Base-by-base conservation (phyloP, 37 sponge, comb jelly and placozoan genomes). In the Spongia lamella region DNA sequence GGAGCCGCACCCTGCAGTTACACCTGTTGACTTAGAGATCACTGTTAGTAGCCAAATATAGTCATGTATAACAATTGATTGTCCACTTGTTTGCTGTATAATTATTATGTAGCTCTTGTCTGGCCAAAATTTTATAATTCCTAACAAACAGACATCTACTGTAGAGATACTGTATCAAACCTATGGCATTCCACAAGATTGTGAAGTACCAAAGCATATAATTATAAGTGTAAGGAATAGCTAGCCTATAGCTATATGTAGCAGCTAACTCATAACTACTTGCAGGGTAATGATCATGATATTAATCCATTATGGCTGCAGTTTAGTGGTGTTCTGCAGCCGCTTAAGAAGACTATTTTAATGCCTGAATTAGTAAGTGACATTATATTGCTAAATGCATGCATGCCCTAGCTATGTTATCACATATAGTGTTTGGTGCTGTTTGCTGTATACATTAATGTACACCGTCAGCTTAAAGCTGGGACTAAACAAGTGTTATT, bases 141-240 rank as follows among this genome's bases (percentile, higher is more conserved):
- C 55, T 70, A 68, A 69, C 56, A 87, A 77, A 36, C 76, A 70
- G 56, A 70, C 77, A 40, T 22, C 53, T 20, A 27, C 7, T 34
- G 5, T 80, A 37, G 56, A 71, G 14, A 83, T 87, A 17, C 81
- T 77, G 27, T 77, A 81, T 7, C 65, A 66, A 5, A 71, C 72
- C 0, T 81, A 70, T 70, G 88, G 88, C 22, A 81, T 87, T 37
- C 56, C 55, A 17, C 49, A 70, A 26, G 88, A 87, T 66, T 53
- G 17, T 26, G 63, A 21, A 16, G 34, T 20, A 22, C 75, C 63
- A 70, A 38, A 34, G 7, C 68, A 15, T 26, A 58, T 11, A 7
- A 11, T 22, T 26, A 58, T 9, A 9, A 43, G 47, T 43, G 47
- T 43, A 9, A 43, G 47, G 47, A 43, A 43, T 43, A 43, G 47